Evolutionary conservation across 2,113 vertebrate genomes (phyloP).

Genomic region (Fulmarus glacialis): DNA sequence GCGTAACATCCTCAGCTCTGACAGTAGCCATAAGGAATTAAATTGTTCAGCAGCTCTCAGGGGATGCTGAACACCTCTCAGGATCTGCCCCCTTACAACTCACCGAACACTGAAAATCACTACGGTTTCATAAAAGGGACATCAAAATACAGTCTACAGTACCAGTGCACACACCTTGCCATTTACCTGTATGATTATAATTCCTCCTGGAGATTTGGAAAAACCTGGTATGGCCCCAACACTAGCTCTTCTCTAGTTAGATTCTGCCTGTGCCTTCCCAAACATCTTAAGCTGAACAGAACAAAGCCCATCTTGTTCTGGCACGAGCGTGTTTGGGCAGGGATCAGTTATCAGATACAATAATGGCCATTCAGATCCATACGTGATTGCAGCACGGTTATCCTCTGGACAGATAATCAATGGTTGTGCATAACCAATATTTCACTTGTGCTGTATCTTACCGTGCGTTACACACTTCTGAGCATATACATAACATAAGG

Average conservation of each 20-base stretch:
- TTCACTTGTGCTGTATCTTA: not conserved
- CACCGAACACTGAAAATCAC: not conserved
- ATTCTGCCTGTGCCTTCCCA: not conserved
- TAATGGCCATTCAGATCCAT: not conserved
- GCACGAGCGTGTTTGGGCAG: not conserved
- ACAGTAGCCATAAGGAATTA: not conserved
- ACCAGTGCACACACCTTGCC: fast-evolving
- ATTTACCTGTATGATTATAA: fast-evolving
- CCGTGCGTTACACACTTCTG: not conserved
- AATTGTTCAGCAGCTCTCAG: not conserved
- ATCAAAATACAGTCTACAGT: not conserved
- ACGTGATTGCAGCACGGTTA: not conserved
- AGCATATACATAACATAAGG: not conserved
- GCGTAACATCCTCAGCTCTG: not conserved
- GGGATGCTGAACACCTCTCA: not conserved
- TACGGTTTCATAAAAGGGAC: fast-evolving
- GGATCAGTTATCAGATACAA: not conserved
- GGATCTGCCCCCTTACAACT: not conserved
- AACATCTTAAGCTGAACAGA: not conserved
- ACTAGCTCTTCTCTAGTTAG: not conserved
- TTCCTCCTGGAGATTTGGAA: not conserved
- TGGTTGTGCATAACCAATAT: not conserved
- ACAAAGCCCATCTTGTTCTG: not conserved
- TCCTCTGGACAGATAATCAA: not conserved
- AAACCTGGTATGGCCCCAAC: fast-evolving